A percentile compares a stretch with the other conserved stretches of the same genome.
Evolutionary conservation across 2,797 vertebrate genomes (phyloP).

Genomic region (Lacerta bilineata): DNA sequence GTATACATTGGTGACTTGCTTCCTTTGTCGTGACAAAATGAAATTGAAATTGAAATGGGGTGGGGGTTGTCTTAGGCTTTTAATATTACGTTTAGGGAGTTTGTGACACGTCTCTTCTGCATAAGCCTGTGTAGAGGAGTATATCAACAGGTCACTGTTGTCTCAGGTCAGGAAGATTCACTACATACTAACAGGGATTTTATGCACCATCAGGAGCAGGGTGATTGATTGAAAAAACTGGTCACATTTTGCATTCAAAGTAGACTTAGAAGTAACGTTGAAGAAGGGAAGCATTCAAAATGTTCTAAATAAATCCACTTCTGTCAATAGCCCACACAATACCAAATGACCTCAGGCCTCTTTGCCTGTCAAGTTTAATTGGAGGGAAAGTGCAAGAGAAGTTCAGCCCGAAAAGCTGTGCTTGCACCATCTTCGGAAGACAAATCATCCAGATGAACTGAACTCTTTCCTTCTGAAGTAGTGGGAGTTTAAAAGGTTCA

Average conservation of each 20-base stretch:
- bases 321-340: constrained; percentile 11
- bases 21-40: neutral
- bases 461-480: constrained; percentile 43
- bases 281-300: constrained; percentile 31
- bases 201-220: neutral
- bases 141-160: neutral
- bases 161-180: constrained; percentile 30
- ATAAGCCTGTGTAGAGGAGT: neutral
- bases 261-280: constrained; percentile 24
- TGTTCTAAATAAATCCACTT: constrained; percentile 30
- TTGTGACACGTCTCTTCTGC: neutral
- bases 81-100: constrained; percentile 7
- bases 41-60: constrained; percentile 10
- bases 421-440: constrained; percentile 39
- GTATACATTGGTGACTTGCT: constrained; percentile 6
- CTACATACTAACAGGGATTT: constrained; percentile 17
- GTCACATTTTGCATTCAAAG: constrained; percentile 15
- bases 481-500: constrained; percentile 27
- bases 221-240: constrained; percentile 15
- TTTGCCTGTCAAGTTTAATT: constrained; percentile 17
- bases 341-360: constrained; percentile 35
- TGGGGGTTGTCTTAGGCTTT: neutral
- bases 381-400: constrained; percentile 30
- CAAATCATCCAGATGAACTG: constrained; percentile 41
- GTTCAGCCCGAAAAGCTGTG: constrained; percentile 30